Evolutionary conservation across 2,888 invertebrate genomes (phyloP), one percentile per base, ranked within the genome.

Genomic region (Cantharis lateralis): DNA sequence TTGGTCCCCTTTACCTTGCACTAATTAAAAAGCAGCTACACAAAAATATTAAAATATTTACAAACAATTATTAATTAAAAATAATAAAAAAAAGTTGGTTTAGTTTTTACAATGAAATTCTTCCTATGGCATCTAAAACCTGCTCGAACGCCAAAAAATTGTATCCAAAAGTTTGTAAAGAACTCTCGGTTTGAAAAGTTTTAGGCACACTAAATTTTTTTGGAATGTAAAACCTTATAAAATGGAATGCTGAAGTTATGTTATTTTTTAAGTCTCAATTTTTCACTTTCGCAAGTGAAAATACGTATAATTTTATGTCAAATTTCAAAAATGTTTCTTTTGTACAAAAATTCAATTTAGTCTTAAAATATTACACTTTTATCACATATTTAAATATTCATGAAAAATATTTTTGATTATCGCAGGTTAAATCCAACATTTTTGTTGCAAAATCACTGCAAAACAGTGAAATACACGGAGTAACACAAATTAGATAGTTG

Each of bases 341-440:
- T 48, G 48, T 48, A 48, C 48, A 48, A 48, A 48, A 48, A 48
- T 48, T 48, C 48, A 48, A 48, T 48, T 48, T 48, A 66, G 64
- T 66, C 64, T 66, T 66, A 66, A 20, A 66, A 66, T 66, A 66
- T 66, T 66, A 66, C 64, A 66, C 64, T 66, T 66, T 66, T 66
- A 66, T 66, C 64, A 66, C 64, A 66, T 66, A 48, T 48, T 48
- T 66, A 66, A 66, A 66, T 66, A 64, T 64, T 64, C 20, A 64
- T 64, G 64, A 20, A 64, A 64, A 64, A 64, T 64, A 66, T 66
- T 66, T 66, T 66, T 7, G n/a, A 48, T 48, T 48, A 32, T 32
- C 32, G 7, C 5, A n/a, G n/a, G 48, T 24, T 13, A 24, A 66
- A 66, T 66, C 24, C 64, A 66, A 20, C 64, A 66, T 20, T 66